Conservation (phyloP, 1,140 invertebrate genomes). For the Grapholita molesta region DNA sequence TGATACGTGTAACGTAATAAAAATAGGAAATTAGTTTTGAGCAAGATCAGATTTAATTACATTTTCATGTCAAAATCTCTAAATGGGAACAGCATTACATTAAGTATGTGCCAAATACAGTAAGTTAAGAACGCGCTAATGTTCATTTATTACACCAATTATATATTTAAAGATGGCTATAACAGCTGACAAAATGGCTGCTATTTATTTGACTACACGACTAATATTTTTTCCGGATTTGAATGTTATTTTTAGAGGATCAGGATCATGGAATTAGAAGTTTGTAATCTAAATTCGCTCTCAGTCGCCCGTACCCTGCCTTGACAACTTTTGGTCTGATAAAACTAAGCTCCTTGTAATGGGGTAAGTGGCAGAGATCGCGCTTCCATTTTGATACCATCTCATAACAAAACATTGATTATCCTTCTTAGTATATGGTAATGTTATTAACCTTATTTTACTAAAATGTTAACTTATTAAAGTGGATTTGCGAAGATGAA, state of each 20-base stretch:
- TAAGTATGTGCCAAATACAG: neutral
- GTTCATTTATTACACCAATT: too few species aligned
- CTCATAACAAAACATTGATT: neutral
- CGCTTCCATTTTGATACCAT: constrained; percentile 24
- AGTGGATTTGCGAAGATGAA: too few species aligned
- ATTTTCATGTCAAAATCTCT: too few species aligned
- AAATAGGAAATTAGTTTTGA: neutral
- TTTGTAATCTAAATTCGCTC: neutral
- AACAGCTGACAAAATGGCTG: too few species aligned
- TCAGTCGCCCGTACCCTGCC: constrained; percentile 25
- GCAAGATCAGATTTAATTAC: neutral
- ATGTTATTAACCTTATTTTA: too few species aligned
- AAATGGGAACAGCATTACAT: neutral
- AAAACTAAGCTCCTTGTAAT: constrained; percentile 39
- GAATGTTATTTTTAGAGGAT: neutral
- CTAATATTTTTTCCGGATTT: too few species aligned
- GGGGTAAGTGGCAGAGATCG: constrained; percentile 37
- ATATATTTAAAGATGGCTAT: too few species aligned
- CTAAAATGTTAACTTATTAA: too few species aligned
- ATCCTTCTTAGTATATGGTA: too few species aligned
- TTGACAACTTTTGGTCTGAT: constrained; percentile 63
- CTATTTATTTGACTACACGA: too few species aligned
- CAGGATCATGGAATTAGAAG: neutral
- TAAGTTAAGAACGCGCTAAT: too few species aligned
- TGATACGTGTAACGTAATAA: neutral